Conservation (phyloP, 2,888 invertebrate genomes). For the Therioaphis trifolii region DNA sequence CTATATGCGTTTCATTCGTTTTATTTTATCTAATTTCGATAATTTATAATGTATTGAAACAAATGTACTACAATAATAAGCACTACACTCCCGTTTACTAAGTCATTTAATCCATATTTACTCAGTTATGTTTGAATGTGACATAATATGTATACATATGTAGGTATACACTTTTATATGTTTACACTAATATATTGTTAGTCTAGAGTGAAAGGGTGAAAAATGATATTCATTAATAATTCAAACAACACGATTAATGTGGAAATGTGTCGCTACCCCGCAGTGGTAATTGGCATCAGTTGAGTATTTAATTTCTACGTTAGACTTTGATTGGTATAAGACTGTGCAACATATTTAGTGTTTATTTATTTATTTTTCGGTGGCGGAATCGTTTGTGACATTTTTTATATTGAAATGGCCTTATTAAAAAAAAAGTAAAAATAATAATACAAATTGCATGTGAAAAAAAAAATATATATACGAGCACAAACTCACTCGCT, state of each 20-base stretch:
- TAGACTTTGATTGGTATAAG: slow-evolving; percentile 62
- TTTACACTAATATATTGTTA: slow-evolving; percentile 61
- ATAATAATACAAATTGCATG: slow-evolving; percentile 52
- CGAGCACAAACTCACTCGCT: slow-evolving; percentile 62
- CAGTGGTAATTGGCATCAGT: slow-evolving; percentile 59
- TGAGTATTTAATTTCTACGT: slow-evolving; percentile 63
- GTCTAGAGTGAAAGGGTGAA: slow-evolving; percentile 62
- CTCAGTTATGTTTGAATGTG: slow-evolving; percentile 33
- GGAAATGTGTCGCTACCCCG: slow-evolving; percentile 52
- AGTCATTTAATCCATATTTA: slow-evolving; percentile 41
- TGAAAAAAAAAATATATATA: slow-evolving; percentile 56
- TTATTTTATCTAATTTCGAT: background rate
- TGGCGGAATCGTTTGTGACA: slow-evolving; percentile 61
- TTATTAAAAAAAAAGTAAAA: slow-evolving; percentile 53
- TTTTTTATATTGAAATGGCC: slow-evolving; percentile 61
- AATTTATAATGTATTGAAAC: slow-evolving; percentile 1
- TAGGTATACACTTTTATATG: slow-evolving; percentile 40
- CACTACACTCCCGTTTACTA: slow-evolving; percentile 24
- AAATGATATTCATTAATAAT: slow-evolving; percentile 59
- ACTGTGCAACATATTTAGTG: slow-evolving; percentile 62
- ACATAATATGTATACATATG: slow-evolving; percentile 35
- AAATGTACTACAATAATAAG: background rate
- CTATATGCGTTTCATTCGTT: slow-evolving; percentile 3
- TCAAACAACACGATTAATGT: slow-evolving; percentile 62
- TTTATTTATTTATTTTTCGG: slow-evolving; percentile 61